A percentile compares a stretch with the other conserved stretches of the same genome.
Evolutionary conservation across 2,113 vertebrate species (phyloP).

Genomic region (Mellivora capensis): DNA sequence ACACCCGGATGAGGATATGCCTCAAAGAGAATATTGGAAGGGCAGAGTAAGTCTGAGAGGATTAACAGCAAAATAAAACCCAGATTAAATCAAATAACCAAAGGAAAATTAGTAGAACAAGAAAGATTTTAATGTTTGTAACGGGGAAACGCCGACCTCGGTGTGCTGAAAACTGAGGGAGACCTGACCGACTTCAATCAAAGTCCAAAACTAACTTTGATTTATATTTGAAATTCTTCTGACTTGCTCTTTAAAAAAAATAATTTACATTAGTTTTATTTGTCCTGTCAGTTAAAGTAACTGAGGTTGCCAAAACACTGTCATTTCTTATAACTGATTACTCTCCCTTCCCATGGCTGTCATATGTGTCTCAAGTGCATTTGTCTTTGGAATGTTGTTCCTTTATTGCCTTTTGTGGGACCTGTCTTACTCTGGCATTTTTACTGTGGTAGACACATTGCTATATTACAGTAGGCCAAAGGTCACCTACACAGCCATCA

Average conservation of each 20-base stretch:
- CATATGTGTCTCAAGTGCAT: conserved; percentile 53
- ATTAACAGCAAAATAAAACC: conserved; percentile 41
- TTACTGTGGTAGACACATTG: conserved; percentile 64
- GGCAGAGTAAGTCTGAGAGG: conserved; percentile 49
- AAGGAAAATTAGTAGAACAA: conserved; percentile 39
- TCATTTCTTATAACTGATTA: conserved; percentile 69
- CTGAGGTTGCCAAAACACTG: conserved; percentile 67
- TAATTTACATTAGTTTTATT: conserved; percentile 51
- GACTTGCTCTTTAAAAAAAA: background rate
- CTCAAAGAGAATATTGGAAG: conserved; percentile 42
- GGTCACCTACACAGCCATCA: conserved; percentile 77
- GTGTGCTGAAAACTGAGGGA: background rate
- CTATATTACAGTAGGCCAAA: conserved; percentile 71
- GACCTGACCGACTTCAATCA: conserved; percentile 40
- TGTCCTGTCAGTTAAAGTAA: conserved; percentile 68
- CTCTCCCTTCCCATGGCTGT: conserved; percentile 57
- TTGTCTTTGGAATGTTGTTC: conserved; percentile 78
- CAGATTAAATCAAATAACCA: conserved; percentile 30
- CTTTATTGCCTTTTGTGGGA: conserved; percentile 76
- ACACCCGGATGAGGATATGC: background rate
- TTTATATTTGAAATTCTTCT: background rate
- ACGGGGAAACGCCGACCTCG: background rate
- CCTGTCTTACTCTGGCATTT: conserved; percentile 62
- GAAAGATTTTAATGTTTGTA: conserved; percentile 47
- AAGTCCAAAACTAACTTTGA: conserved; percentile 52